Conservation (phyloP, 2,888 invertebrate species). For the Perdita meconis region DNA sequence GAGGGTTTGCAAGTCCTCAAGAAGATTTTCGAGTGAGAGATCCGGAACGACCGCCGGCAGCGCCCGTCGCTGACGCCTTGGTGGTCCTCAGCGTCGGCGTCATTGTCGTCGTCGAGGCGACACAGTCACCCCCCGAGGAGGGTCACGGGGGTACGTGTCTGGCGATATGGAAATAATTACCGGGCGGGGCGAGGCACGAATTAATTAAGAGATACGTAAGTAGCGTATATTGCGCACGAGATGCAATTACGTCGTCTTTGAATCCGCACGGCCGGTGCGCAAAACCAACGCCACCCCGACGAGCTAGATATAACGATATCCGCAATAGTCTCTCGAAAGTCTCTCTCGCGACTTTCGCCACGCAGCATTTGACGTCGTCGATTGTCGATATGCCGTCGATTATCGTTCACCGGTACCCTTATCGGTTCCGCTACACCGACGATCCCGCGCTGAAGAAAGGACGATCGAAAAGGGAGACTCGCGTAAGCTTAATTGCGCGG, state of each 20-base stretch:
- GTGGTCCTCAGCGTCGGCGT: constrained; percentile 2
- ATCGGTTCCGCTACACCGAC: background rate
- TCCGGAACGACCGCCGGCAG: constrained; percentile 2
- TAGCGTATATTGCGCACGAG: constrained; percentile 70
- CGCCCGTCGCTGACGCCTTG: background rate
- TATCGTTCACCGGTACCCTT: constrained; percentile 17
- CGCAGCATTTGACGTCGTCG: too few species aligned
- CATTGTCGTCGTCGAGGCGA: constrained; percentile 11
- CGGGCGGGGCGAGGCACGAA: constrained; percentile 69
- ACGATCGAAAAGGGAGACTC: background rate
- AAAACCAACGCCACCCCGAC: constrained; percentile 56
- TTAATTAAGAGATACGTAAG: constrained; percentile 76
- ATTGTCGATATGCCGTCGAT: too few species aligned
- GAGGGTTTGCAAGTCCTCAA: background rate
- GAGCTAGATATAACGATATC: constrained; percentile 46
- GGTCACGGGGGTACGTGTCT: constrained; percentile 59
- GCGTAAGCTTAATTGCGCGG: constrained; percentile 38
- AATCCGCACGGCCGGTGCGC: constrained; percentile 46
- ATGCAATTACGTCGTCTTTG: constrained; percentile 73
- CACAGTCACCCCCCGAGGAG: constrained; percentile 24
- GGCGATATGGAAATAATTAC: constrained; percentile 75
- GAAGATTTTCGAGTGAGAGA: background rate
- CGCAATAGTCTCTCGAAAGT: too few species aligned
- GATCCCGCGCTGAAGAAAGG: constrained; percentile 18
- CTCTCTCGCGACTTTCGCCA: too few species aligned